Conservation (phyloP, 2,113 vertebrate species). For the Chitala chitala region DNA sequence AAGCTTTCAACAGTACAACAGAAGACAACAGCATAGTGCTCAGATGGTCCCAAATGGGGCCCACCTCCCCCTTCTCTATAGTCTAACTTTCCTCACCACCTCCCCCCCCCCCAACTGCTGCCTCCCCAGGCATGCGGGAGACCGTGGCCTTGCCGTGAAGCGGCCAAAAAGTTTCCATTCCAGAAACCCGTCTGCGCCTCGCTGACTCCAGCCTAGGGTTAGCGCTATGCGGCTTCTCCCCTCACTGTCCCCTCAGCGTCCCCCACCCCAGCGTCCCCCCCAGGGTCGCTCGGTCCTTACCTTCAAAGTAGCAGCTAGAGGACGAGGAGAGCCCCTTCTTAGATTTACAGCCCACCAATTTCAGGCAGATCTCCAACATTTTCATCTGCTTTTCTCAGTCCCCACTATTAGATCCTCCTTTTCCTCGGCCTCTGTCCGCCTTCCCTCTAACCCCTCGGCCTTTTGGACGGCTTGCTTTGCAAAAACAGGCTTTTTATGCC, state of each 20-base stretch:
- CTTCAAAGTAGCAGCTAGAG: conserved; percentile 97
- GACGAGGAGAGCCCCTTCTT: conserved; percentile 96
- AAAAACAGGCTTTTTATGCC: conserved; percentile 24
- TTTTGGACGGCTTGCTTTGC: background rate
- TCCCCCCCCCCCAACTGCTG: background rate
- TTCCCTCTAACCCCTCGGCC: conserved; percentile 2
- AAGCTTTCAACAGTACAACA: background rate
- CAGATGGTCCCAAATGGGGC: too few relatives aligned
- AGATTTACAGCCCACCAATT: conserved; percentile 98
- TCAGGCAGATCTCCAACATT: conserved; percentile 99
- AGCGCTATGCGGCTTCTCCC: background rate
- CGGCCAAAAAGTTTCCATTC: conserved; percentile 5
- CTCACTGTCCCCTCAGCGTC: background rate
- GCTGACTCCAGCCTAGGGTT: conserved; percentile 13
- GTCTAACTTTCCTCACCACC: background rate
- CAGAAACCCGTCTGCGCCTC: background rate
- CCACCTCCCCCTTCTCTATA: too few relatives aligned
- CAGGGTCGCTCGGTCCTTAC: conserved; percentile 59
- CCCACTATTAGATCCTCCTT: conserved; percentile 40
- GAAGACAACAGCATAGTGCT: background rate
- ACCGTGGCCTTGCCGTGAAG: conserved; percentile 8
- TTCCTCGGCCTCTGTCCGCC: background rate
- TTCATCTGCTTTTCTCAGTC: conserved; percentile 75
- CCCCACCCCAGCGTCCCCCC: background rate
- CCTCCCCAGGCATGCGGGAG: conserved; percentile 1